Conservation (phyloP, 2,888 invertebrate genomes). For the Apotomis capreana region DNA sequence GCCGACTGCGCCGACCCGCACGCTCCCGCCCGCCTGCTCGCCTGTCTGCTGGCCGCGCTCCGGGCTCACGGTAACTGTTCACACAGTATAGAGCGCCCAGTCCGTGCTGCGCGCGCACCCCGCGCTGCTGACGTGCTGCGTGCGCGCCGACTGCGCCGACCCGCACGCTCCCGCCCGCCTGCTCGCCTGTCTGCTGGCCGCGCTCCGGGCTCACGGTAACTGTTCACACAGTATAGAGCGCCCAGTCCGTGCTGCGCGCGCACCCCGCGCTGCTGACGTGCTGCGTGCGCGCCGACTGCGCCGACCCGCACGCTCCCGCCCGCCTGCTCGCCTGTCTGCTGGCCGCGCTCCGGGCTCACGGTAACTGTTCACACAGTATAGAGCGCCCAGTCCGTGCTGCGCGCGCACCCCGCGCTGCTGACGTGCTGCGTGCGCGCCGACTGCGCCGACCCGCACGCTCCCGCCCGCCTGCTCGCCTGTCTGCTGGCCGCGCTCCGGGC, state of each 20-base stretch:
- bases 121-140: conserved; percentile 84
- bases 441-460: conserved; percentile 28
- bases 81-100: too few species aligned
- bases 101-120: not conserved
- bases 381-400: not conserved
- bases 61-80: not conserved
- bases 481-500: conserved; percentile 9
- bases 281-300: conserved; percentile 89
- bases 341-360: conserved; percentile 10
- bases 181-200: conserved; percentile 23
- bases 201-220: conserved; percentile 6
- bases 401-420: not conserved
- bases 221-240: too few species aligned
- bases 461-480: conserved; percentile 19
- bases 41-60: conserved; percentile 21
- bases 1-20: conserved; percentile 79
- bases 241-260: not conserved
- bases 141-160: conserved; percentile 85
- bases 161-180: conserved; percentile 26
- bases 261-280: conserved; percentile 68
- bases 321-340: conserved; percentile 24
- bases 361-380: not conserved
- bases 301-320: conserved; percentile 27
- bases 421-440: conserved; percentile 93
- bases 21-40: conserved; percentile 25